These are phyloP conservation scores for Catocala fraxini DNA, from an alignment of 2,888 invertebrate genomes.

Conservation along the genomic window DNA sequence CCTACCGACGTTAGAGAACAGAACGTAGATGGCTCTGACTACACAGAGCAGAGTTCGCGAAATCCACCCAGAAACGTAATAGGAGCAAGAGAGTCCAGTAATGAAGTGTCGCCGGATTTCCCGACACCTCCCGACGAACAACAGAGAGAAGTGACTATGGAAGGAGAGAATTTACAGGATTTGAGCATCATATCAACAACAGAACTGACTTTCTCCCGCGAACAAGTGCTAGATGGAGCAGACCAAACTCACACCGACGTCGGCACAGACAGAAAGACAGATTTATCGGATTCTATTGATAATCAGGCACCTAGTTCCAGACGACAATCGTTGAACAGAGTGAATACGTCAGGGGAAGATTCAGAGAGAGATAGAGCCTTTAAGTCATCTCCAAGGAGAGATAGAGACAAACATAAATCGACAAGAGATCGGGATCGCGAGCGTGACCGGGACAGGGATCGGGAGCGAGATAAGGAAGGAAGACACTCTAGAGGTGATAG, in stretches of 20 bases:
- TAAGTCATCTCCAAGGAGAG: slow-evolving; percentile 73
- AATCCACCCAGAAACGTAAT: slow-evolving; percentile 67
- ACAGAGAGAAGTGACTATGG: slow-evolving; percentile 87
- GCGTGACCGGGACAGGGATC: slow-evolving; percentile 66
- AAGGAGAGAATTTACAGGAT: slow-evolving; percentile 88
- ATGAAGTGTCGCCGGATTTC: slow-evolving; percentile 63
- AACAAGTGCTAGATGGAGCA: slow-evolving; percentile 84
- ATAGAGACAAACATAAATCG: slow-evolving; percentile 70
- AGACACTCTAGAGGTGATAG: slow-evolving; percentile 72
- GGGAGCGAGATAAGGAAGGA: slow-evolving; percentile 66
- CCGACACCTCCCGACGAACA: slow-evolving; percentile 66
- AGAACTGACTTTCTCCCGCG: slow-evolving; percentile 76
- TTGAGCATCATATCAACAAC: slow-evolving; percentile 72
- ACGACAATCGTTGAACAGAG: slow-evolving; percentile 69
- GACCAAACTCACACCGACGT: slow-evolving; percentile 67
- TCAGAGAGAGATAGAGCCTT: slow-evolving; percentile 78
- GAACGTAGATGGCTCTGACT: slow-evolving; percentile 82
- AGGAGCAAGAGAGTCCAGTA: slow-evolving; percentile 61
- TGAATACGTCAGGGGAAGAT: slow-evolving; percentile 78
- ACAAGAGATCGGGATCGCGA: slow-evolving; percentile 64
- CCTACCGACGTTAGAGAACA: slow-evolving; percentile 75
- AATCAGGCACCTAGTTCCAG: slow-evolving; percentile 65
- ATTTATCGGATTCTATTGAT: slow-evolving; percentile 69
- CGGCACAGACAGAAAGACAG: slow-evolving; percentile 58
- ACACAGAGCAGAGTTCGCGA: slow-evolving; percentile 67